Evolutionary conservation across 1,140 invertebrate species (phyloP), one percentile per base, ranked within the genome.

Genomic region (Eubasilissa regina): DNA sequence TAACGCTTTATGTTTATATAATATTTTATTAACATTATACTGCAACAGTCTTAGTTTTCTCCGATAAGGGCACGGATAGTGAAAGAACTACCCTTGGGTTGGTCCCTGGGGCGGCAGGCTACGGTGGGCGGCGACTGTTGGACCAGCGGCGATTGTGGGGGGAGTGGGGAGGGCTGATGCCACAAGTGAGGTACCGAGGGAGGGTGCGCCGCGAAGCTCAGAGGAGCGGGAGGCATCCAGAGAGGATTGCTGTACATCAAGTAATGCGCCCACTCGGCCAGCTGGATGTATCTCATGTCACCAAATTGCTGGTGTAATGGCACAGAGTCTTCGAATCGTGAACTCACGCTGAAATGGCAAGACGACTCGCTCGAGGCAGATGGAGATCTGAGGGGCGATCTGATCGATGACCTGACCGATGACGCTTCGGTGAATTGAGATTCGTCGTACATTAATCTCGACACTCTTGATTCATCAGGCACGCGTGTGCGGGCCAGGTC

Each of bases 21-120:
- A 68, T 60, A 44, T 17, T 43, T 4, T 0, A 15, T 55, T 53
- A 55, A 3, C 4, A 75, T 56, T 58, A 21, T 44, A 60, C 4
- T 58, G 44, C 12, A 25, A 44, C 53, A 75, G 56, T 68, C 47
- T 79, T 74, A 79, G 51, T 79, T 62, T 25, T 79, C 78, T 25
- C 78, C 78, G 10, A 79, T 74, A 11, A 79, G 45, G 0, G 78
- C 78, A 13, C 70, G 48, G 62, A 79, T 79, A 13, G 78, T 79
- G 70, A 79, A 79, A 13, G 44, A 53, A 53, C 78, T 79, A 6
- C 78, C 78, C 47, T 79, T 79, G 19, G 72, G 56, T 35, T 12
- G 70, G 8, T 73, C 21, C 44, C 21, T 13, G 4, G 56, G 56
- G 0, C 78, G 72, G 58, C 70, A 74, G 21, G 55, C 47, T 0